These are phyloP conservation scores for Euproctis similis DNA, from an alignment of 2,888 invertebrate genomes.

Conservation along the genomic window DNA sequence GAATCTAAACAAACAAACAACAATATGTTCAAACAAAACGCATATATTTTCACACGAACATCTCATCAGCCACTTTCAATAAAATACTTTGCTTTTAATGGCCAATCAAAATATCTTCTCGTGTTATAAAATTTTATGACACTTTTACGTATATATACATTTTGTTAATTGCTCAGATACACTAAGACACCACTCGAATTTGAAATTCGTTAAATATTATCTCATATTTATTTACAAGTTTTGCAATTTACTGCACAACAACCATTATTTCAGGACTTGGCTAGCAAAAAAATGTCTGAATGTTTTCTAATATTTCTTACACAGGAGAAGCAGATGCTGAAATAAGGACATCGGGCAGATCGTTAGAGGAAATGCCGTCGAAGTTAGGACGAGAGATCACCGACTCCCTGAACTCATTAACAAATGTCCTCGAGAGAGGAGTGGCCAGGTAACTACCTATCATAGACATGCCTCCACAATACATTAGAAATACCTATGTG, in stretches of 20 bases:
- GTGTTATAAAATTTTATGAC: too few relatives aligned
- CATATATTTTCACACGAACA: background rate
- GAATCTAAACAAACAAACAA: background rate
- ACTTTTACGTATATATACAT: too few relatives aligned
- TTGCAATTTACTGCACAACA: too few relatives aligned
- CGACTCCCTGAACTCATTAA: conserved; percentile 40
- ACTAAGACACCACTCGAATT: too few relatives aligned
- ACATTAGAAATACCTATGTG: too few relatives aligned
- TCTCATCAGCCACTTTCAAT: background rate
- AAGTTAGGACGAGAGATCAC: conserved; percentile 55
- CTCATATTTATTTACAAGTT: too few relatives aligned
- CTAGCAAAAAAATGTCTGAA: too few relatives aligned
- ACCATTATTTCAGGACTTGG: too few relatives aligned
- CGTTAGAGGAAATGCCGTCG: conserved; percentile 52
- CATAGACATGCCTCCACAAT: too few relatives aligned
- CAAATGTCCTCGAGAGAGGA: conserved; percentile 40
- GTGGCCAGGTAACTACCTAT: conserved; percentile 57
- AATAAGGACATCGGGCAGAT: conserved; percentile 46
- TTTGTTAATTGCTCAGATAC: too few relatives aligned
- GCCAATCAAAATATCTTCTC: background rate
- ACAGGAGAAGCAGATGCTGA: conserved; percentile 63
- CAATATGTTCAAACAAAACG: background rate
- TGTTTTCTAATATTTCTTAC: too few relatives aligned
- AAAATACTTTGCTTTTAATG: background rate
- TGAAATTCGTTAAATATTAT: too few relatives aligned